Conservation (phyloP, 2,113 vertebrate species). For the Charadrius vociferus region DNA sequence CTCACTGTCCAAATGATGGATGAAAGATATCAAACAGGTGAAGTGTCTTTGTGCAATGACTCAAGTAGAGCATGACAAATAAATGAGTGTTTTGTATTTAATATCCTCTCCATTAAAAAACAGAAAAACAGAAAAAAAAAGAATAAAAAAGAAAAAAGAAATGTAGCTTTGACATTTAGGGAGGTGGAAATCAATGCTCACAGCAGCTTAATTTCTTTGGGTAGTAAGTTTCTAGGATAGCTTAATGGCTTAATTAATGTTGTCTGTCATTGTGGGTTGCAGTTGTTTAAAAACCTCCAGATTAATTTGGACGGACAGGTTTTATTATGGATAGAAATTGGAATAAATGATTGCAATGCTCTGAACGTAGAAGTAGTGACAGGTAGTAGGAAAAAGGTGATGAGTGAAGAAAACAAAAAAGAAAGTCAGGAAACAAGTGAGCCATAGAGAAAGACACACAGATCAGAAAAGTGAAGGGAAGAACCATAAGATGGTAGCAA, state of each 20-base stretch:
- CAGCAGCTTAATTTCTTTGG: neutral
- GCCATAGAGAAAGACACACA: neutral
- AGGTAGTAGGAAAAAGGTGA: neutral
- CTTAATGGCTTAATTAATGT: constrained; percentile 12
- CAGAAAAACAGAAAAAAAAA: neutral
- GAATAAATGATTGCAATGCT: neutral
- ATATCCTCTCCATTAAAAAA: neutral
- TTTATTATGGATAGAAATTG: neutral
- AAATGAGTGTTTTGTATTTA: neutral
- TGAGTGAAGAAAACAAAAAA: neutral
- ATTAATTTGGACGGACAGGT: neutral
- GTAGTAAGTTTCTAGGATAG: neutral
- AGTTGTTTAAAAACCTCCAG: neutral
- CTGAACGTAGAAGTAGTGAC: neutral
- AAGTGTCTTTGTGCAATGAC: neutral
- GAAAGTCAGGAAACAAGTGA: neutral
- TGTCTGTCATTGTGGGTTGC: neutral
- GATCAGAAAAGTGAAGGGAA: neutral
- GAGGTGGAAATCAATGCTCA: neutral
- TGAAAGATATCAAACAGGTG: neutral
- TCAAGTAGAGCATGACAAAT: neutral
- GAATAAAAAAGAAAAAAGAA: rapidly evolving
- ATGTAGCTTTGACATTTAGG: neutral
- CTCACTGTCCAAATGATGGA: constrained; percentile 28
- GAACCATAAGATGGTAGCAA: neutral